phyloP scores from a whole-genome alignment of 2,888 invertebrate species.

The Cerastis leucographa region DNA sequence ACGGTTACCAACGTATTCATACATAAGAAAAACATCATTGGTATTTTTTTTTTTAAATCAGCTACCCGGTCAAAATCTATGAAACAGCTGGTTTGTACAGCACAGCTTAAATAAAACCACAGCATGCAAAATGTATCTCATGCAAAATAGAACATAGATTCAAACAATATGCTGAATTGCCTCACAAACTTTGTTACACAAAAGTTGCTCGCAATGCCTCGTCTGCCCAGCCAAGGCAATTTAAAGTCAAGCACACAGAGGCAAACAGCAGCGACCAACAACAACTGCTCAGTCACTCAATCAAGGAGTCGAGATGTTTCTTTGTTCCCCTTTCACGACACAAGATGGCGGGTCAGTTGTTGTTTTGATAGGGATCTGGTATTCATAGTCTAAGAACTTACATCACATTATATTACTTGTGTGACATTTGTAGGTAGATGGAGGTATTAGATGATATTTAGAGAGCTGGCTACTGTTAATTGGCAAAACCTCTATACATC shows the following conservation, averaged over 20 bases:
- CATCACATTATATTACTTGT: not conserved
- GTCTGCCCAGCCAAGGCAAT: conserved; percentile 53
- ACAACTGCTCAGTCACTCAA: conserved; percentile 61
- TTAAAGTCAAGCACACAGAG: conserved; percentile 61
- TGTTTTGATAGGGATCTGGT: conserved; percentile 26
- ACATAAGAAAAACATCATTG: too few relatives aligned
- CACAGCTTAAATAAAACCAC: not conserved
- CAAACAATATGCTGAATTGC: not conserved
- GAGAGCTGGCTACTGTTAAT: not conserved
- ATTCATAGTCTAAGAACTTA: not conserved
- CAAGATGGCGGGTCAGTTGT: conserved; percentile 30
- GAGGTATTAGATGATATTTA: not conserved
- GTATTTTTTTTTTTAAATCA: too few relatives aligned
- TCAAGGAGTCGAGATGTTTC: conserved; percentile 60
- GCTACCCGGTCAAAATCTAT: too few relatives aligned
- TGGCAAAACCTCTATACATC: not conserved
- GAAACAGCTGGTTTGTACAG: not conserved
- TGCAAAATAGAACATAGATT: not conserved
- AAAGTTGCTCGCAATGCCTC: conserved; percentile 26
- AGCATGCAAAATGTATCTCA: not conserved
- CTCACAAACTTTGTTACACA: not conserved
- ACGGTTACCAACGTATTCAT: too few relatives aligned
- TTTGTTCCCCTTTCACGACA: conserved; percentile 49
- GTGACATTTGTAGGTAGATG: not conserved
- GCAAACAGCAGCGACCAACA: conserved; percentile 59